Conservation (phyloP, 2,113 vertebrate species). For the Gila orcuttii region DNA sequence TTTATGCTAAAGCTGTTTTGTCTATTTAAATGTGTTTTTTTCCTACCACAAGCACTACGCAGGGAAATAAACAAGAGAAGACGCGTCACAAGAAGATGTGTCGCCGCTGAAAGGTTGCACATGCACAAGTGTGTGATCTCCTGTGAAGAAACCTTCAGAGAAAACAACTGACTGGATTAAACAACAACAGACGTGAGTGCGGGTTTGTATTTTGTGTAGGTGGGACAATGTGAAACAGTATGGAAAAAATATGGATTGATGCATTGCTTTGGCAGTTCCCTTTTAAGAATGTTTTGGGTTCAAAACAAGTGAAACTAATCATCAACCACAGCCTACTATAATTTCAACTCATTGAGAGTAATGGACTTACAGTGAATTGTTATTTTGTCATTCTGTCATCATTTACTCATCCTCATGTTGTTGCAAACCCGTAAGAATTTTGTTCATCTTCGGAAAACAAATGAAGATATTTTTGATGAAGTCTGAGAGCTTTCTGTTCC, state of each 20-base stretch:
- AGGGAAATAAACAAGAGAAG: not conserved
- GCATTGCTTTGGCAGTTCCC: not conserved
- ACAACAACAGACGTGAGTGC: not conserved
- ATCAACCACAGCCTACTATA: not conserved
- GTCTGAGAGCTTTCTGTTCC: too few species aligned
- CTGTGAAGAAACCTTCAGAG: not conserved
- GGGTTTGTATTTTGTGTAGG: not conserved
- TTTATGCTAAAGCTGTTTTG: not conserved
- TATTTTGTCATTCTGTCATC: not conserved
- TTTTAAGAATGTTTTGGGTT: not conserved
- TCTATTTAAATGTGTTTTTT: not conserved
- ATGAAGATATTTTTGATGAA: too few species aligned
- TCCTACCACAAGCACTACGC: not conserved
- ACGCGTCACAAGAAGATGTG: not conserved
- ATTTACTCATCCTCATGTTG: too few species aligned
- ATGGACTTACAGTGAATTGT: not conserved
- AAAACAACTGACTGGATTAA: not conserved
- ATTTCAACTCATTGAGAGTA: not conserved
- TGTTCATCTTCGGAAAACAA: too few species aligned
- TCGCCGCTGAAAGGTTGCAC: not conserved
- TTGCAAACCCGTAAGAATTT: too few species aligned
- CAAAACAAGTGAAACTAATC: not conserved
- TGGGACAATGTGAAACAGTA: not conserved
- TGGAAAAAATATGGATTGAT: not conserved
- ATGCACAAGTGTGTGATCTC: constrained; percentile 21